Evolutionary conservation across 2,888 invertebrate species (phyloP).

Genomic region (Athripsodes cinereus): DNA sequence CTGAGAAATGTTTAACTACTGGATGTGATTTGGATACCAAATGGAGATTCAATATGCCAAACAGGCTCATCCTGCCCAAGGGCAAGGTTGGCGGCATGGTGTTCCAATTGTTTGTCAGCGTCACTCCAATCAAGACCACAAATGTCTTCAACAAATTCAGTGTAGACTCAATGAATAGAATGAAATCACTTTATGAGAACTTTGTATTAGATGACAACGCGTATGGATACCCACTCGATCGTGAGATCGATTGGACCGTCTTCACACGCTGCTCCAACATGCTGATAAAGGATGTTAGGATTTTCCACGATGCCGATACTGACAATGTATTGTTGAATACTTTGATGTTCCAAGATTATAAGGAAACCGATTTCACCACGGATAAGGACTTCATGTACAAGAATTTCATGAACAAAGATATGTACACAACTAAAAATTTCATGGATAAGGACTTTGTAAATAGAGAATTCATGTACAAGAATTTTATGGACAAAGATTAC

Average conservation of each 20-base stretch:
- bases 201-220: slow-evolving; percentile 40
- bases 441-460: too few relatives aligned
- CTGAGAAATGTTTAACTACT: slow-evolving; percentile 43
- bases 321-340: background rate
- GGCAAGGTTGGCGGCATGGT: slow-evolving; percentile 57
- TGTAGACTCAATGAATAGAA: slow-evolving; percentile 43
- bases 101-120: slow-evolving; percentile 55
- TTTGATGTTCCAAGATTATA: background rate
- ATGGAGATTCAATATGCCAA: slow-evolving; percentile 53
- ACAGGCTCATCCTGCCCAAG: slow-evolving; percentile 59
- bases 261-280: slow-evolving; percentile 45
- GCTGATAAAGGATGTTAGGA: slow-evolving; percentile 44
- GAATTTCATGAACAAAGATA: background rate
- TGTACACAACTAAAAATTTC: background rate
- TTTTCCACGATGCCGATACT: slow-evolving; percentile 43
- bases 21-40: slow-evolving; percentile 43
- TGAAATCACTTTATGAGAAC: slow-evolving; percentile 33
- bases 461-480: too few relatives aligned
- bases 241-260: slow-evolving; percentile 40
- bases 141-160: slow-evolving; percentile 32
- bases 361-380: background rate
- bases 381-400: background rate
- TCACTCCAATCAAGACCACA: slow-evolving; percentile 45
- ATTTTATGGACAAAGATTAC: background rate
- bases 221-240: slow-evolving; percentile 52